Percentiles rank a stretch among this genome's conserved stretches.
These are phyloP conservation scores for Gallinago media DNA, from an alignment of 2,113 vertebrate genomes.

Conservation along the genomic window DNA sequence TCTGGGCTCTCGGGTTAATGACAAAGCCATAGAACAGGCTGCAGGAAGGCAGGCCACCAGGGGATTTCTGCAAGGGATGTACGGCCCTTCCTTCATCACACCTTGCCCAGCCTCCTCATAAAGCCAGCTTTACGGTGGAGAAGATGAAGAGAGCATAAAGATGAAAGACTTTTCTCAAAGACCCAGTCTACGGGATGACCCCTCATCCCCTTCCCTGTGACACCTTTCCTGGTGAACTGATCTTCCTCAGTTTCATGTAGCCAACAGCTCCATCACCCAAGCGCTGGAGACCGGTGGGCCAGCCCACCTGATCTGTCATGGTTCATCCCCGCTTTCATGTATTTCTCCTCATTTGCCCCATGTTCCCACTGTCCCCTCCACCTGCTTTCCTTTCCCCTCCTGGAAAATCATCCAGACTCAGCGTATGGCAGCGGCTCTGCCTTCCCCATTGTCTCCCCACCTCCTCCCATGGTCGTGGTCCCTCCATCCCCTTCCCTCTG, in stretches of 20 bases:
- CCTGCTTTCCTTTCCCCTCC: not conserved
- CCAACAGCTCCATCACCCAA: not conserved
- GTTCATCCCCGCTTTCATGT: not conserved
- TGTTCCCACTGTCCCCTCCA: not conserved
- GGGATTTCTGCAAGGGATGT: not conserved
- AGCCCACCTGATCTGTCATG: not conserved
- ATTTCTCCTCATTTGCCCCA: not conserved
- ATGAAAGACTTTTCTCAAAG: not conserved
- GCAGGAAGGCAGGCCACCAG: not conserved
- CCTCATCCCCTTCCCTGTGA: not conserved
- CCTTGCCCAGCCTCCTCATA: not conserved
- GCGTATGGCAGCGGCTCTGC: not conserved
- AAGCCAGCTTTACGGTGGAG: not conserved
- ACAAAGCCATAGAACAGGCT: not conserved
- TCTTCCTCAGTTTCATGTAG: fast-evolving
- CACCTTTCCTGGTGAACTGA: not conserved
- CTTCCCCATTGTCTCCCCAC: not conserved
- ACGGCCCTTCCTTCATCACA: fast-evolving
- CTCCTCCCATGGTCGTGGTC: fast-evolving
- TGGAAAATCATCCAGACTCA: fast-evolving
- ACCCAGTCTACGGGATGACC: no score
- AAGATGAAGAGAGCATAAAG: not conserved
- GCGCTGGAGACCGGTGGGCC: fast-evolving
- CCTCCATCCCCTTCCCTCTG: not conserved
- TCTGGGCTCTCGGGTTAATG: not conserved